Conservation (phyloP, 2,113 vertebrate genomes). For the Alouatta palliata region DNA sequence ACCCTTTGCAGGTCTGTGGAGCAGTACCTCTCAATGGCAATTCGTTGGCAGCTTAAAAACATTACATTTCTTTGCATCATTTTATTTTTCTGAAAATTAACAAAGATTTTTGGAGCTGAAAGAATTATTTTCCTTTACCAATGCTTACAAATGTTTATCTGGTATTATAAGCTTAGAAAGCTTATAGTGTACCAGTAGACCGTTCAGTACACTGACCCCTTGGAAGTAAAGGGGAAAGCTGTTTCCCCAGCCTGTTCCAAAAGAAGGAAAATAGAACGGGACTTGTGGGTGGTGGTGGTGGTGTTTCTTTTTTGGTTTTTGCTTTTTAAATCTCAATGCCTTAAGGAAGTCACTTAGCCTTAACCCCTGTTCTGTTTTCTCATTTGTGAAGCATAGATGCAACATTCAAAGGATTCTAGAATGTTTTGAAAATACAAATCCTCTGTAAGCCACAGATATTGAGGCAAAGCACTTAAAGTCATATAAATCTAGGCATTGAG, state of each 20-base stretch:
- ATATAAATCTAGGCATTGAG: not conserved
- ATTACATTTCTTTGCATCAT: not conserved
- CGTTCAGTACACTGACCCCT: not conserved
- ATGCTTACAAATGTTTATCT: not conserved
- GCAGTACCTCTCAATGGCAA: not conserved
- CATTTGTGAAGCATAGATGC: not conserved
- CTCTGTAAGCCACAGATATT: not conserved
- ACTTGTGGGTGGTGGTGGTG: not conserved
- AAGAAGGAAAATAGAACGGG: not conserved
- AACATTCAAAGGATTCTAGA: not conserved
- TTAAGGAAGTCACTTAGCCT: not conserved
- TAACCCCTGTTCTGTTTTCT: not conserved
- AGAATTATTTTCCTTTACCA: not conserved
- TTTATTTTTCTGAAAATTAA: not conserved
- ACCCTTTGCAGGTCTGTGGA: not conserved
- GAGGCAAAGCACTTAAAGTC: not conserved
- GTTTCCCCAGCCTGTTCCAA: not conserved
- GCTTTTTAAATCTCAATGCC: not conserved
- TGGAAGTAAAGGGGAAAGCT: not conserved
- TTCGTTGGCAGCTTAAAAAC: not conserved
- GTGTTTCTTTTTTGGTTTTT: not conserved
- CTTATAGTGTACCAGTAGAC: not conserved
- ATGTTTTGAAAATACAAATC: slow-evolving; percentile 14
- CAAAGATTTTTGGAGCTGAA: not conserved
- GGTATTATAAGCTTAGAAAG: not conserved